These are phyloP conservation scores for Gallinago paraguaiae DNA, from an alignment of 2,113 vertebrate species.

Conservation along the genomic window DNA sequence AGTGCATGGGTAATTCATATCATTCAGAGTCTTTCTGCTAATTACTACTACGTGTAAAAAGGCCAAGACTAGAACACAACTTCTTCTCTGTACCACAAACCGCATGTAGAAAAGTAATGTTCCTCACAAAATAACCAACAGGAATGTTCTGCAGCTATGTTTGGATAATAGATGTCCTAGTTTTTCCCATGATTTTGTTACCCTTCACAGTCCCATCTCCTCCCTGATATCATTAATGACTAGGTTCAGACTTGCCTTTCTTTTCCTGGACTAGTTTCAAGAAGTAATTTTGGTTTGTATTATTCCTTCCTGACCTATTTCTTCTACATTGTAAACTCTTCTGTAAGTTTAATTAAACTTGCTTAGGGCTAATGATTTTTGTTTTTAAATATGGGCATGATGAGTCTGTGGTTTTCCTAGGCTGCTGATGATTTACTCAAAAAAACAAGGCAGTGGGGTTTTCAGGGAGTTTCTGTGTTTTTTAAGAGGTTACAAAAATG, in stretches of 20 bases:
- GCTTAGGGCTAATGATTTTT: slow-evolving; percentile 35
- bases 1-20: not conserved
- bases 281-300: slow-evolving; percentile 34
- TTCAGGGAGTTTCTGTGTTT: not conserved
- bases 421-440: not conserved
- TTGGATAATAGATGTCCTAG: not conserved
- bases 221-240: slow-evolving; percentile 25
- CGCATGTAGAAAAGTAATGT: not conserved
- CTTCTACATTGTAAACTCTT: slow-evolving; percentile 18
- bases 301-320: slow-evolving; percentile 55
- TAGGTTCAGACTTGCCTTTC: slow-evolving; percentile 48
- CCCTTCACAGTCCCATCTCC: slow-evolving; percentile 1
- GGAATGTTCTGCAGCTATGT: not conserved
- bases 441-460: not conserved
- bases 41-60: not conserved
- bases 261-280: slow-evolving; percentile 58
- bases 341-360: slow-evolving; percentile 48
- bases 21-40: not conserved
- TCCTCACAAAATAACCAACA: not conserved
- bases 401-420: slow-evolving; percentile 8
- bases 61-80: not conserved
- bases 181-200: slow-evolving; percentile 50
- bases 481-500: not conserved
- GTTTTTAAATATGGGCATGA: not conserved
- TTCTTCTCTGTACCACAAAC: not conserved